Evolutionary conservation across 2,113 vertebrate species (phyloP).

Genomic region (Chascanopsetta lugubris): DNA sequence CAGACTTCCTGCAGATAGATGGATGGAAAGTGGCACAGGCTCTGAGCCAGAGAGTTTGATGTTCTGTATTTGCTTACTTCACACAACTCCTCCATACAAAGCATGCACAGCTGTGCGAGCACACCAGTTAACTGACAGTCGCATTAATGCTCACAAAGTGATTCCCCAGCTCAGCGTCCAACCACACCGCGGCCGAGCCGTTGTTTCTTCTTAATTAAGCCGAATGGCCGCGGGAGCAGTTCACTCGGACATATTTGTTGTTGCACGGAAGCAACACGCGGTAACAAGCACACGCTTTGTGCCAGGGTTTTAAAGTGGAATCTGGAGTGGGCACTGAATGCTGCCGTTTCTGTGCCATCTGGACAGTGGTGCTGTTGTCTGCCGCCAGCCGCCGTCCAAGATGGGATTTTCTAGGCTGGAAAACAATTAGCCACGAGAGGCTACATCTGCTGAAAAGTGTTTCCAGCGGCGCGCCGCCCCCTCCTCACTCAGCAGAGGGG

Average conservation of each 20-base stretch:
- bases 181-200: no score
- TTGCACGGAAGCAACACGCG: conserved; percentile 10
- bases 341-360: conserved; percentile 36
- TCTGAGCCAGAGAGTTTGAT: neutral
- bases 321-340: conserved; percentile 49
- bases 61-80: conserved; percentile 20
- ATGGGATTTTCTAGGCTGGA: conserved; percentile 30
- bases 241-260: conserved; percentile 15
- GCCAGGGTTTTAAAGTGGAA: conserved; percentile 47
- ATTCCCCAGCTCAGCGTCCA: no score
- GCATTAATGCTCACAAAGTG: conserved; percentile 19
- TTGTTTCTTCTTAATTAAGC: neutral
- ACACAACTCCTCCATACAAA: conserved; percentile 30
- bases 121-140: conserved; percentile 3
- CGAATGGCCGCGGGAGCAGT: conserved; percentile 1
- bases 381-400: conserved; percentile 4
- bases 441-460: conserved; percentile 16
- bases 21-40: conserved; percentile 1
- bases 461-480: neutral
- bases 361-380: conserved; percentile 56
- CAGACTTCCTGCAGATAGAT: conserved; percentile 5
- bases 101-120: conserved; percentile 43
- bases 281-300: conserved; percentile 53
- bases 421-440: conserved; percentile 34
- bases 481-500: neutral